A percentile compares a stretch with the other conserved stretches of the same genome.
These are phyloP conservation scores for Lasioglossum lativentre DNA, from an alignment of 2,888 invertebrate species.

Conservation along the genomic window DNA sequence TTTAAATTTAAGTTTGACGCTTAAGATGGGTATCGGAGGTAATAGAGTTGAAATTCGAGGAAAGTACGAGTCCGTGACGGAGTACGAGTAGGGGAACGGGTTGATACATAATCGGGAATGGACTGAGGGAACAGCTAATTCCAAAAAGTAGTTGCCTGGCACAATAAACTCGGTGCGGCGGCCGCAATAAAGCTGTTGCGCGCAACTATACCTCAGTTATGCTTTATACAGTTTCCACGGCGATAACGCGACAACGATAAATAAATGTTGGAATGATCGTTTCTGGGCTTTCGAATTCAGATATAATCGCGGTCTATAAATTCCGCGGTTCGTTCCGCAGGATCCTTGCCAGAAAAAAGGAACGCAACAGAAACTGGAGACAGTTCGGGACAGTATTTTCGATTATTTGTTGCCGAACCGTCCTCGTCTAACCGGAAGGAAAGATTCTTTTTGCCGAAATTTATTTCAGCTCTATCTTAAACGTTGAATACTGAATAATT, in stretches of 20 bases:
- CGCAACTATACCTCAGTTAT: conserved; percentile 28
- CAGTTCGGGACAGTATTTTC: not conserved
- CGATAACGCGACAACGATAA: conserved; percentile 43
- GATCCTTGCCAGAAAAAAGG: conserved; percentile 20
- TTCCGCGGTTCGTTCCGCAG: conserved; percentile 18
- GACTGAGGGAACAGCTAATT: conserved; percentile 31
- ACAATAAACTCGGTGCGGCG: conserved; percentile 42
- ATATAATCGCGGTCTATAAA: conserved; percentile 53
- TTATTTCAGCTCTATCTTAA: no score
- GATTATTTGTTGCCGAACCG: not conserved
- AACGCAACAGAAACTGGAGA: conserved; percentile 26
- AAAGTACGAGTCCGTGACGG: conserved; percentile 1
- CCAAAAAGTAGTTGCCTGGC: conserved; percentile 23
- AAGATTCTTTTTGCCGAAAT: not conserved
- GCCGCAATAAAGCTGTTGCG: conserved; percentile 53
- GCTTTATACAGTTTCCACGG: conserved; percentile 21
- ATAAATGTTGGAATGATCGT: conserved; percentile 50
- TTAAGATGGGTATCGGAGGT: conserved; percentile 7
- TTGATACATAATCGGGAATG: conserved; percentile 39
- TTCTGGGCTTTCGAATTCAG: conserved; percentile 39
- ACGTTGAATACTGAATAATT: not conserved
- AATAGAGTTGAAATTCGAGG: conserved; percentile 18
- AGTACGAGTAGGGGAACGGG: not conserved
- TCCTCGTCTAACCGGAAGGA: not conserved
- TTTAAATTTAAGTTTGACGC: conserved; percentile 18